Percentiles rank a stretch among this genome's conserved stretches.
Conservation (phyloP, 2,888 invertebrate genomes). For the Zonitis immaculata region DNA sequence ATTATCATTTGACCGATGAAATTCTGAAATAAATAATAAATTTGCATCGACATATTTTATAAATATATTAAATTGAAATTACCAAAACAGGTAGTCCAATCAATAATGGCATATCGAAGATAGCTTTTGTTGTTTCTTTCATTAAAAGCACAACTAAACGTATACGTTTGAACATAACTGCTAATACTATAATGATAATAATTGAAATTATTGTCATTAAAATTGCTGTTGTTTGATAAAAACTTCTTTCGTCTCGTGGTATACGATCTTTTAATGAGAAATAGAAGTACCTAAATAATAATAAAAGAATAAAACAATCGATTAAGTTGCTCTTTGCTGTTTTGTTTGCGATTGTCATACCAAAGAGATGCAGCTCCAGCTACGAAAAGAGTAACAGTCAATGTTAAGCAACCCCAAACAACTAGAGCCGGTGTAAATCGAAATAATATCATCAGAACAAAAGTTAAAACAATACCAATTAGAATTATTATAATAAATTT, state of each 20-base stretch:
- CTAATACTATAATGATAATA: conserved; percentile 15
- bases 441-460: conserved; percentile 25
- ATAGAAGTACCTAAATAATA: conserved; percentile 14
- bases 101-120: conserved; percentile 53
- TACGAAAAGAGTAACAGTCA: conserved; percentile 13
- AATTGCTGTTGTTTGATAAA: neutral
- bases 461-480: conserved; percentile 14
- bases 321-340: too few species aligned
- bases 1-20: conserved; percentile 31
- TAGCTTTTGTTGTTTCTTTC: conserved; percentile 56
- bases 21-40: neutral
- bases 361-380: conserved; percentile 13
- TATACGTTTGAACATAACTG: conserved; percentile 54
- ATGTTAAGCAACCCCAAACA: conserved; percentile 27
- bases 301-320: neutral
- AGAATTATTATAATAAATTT: neutral
- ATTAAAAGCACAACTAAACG: conserved; percentile 54
- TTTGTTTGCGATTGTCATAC: conserved; percentile 17
- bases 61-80: conserved; percentile 33
- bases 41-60: neutral
- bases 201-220: conserved; percentile 15
- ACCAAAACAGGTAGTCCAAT: conserved; percentile 54
- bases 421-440: conserved; percentile 21
- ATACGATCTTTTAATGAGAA: neutral
- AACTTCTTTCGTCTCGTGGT: neutral